Evolutionary conservation across 1,140 invertebrate species (phyloP).

Genomic region (Neodiprion lecontei): DNA sequence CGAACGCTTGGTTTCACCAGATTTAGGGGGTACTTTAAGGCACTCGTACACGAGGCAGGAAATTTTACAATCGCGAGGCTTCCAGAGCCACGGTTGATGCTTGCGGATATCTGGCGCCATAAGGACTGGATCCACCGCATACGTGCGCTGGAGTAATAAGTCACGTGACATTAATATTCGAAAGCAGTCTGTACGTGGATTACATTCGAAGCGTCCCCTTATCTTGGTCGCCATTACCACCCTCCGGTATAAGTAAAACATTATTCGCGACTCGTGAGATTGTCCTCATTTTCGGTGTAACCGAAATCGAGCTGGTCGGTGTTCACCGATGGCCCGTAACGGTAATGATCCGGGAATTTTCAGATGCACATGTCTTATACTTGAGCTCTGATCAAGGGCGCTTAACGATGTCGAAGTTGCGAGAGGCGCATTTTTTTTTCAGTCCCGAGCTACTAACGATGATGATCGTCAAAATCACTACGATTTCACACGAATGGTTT

Average conservation of each 20-base stretch:
- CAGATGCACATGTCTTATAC: too few species aligned
- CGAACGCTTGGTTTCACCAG: too few species aligned
- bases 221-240: constrained; percentile 20
- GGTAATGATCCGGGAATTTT: too few species aligned
- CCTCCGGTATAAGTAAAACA: neutral
- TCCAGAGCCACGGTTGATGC: too few species aligned
- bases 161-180: constrained; percentile 65
- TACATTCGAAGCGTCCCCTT: constrained; percentile 54
- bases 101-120: too few species aligned
- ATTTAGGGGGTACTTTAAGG: too few species aligned
- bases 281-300: constrained; percentile 25
- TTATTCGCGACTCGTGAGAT: constrained; percentile 43
- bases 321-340: neutral
- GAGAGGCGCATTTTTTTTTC: neutral
- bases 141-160: constrained; percentile 61
- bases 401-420: neutral
- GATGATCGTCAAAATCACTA: constrained; percentile 18
- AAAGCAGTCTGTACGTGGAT: constrained; percentile 63
- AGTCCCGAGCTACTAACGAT: neutral
- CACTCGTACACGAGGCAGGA: too few species aligned
- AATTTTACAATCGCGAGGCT: too few species aligned
- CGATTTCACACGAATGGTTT: constrained; percentile 22
- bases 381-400: neutral
- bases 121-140: constrained; percentile 42
- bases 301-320: neutral